Evolutionary conservation across 2,888 invertebrate genomes (phyloP).

Genomic region (Endomychus coccineus): DNA sequence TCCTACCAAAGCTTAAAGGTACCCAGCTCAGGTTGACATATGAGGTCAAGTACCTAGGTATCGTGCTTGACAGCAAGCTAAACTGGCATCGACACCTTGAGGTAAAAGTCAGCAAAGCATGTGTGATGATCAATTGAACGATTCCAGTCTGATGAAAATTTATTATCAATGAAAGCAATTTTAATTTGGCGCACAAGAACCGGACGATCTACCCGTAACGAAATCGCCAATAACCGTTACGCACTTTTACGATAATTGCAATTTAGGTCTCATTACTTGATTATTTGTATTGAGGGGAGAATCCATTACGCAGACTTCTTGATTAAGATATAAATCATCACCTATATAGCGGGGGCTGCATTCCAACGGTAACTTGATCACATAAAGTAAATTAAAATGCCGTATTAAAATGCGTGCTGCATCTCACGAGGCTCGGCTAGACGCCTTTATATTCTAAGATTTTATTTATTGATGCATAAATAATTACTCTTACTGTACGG

Average conservation of each 20-base stretch:
- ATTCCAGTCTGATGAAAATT: too few relatives aligned
- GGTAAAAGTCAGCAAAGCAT: too few relatives aligned
- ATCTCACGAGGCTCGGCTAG: slow-evolving; percentile 6
- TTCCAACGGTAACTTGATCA: slow-evolving; percentile 27
- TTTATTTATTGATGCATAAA: slow-evolving; percentile 1
- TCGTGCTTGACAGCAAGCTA: too few relatives aligned
- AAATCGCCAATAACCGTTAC: slow-evolving; percentile 18
- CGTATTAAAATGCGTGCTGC: slow-evolving; percentile 24
- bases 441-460: neutral
- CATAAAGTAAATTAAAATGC: slow-evolving; percentile 22
- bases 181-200: too few relatives aligned
- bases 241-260: slow-evolving; percentile 35
- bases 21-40: too few relatives aligned
- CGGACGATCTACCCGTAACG: too few relatives aligned
- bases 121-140: too few relatives aligned
- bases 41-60: too few relatives aligned
- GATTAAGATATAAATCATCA: slow-evolving; percentile 41
- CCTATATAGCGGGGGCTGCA: slow-evolving; percentile 30
- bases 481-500: too few relatives aligned
- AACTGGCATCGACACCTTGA: too few relatives aligned
- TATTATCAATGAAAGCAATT: too few relatives aligned
- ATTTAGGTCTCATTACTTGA: slow-evolving; percentile 34
- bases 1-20: too few relatives aligned
- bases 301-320: slow-evolving; percentile 31
- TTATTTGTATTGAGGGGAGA: slow-evolving; percentile 32